These are phyloP conservation scores for Sakesphorus luctuosus DNA, from an alignment of 2,113 vertebrate genomes.

Conservation along the genomic window DNA sequence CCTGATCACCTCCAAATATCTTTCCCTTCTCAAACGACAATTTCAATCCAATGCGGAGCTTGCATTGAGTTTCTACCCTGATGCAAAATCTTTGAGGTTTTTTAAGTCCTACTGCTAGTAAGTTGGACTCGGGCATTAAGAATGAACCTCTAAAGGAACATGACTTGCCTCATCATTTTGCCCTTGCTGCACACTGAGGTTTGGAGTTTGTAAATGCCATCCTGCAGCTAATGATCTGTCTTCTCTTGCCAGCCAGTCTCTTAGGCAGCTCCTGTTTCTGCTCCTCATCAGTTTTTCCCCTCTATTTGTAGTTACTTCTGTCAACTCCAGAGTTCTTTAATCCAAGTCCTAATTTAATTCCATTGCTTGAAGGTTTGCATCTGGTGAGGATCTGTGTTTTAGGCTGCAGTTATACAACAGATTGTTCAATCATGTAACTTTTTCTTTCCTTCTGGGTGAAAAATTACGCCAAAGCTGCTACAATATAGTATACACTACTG, in stretches of 20 bases:
- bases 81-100: background rate
- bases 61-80: background rate
- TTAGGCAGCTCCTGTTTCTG: background rate
- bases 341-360: background rate
- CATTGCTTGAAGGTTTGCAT: constrained; percentile 13
- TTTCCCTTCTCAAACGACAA: background rate
- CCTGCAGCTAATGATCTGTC: background rate
- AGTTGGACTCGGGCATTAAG: background rate
- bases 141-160: background rate
- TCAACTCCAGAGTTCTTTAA: background rate
- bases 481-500: constrained; percentile 48
- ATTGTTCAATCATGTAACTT: background rate
- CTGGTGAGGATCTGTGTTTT: background rate
- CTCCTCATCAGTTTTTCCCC: background rate
- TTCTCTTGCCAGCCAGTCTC: background rate
- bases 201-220: background rate
- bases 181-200: background rate
- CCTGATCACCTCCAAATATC: background rate
- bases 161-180: background rate
- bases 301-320: background rate
- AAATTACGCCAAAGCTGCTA: constrained; percentile 37
- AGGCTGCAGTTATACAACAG: background rate
- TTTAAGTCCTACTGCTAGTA: constrained; percentile 22
- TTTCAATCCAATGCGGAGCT: background rate
- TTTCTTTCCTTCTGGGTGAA: constrained; percentile 28